Conservation (phyloP, 2,797 vertebrate species). For the Enteromius radiatus region DNA sequence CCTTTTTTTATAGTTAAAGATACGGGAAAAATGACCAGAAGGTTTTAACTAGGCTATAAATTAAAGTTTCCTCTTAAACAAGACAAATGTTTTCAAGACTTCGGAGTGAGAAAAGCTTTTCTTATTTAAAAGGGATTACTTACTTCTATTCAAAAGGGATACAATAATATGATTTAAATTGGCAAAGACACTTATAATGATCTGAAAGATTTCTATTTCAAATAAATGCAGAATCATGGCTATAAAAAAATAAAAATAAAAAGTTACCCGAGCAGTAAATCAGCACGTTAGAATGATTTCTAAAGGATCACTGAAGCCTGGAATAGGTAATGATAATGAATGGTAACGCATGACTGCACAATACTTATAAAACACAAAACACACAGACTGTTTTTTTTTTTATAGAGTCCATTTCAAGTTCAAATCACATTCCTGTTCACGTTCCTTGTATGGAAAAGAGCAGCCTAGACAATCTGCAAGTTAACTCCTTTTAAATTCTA, state of each 20-base stretch:
- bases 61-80: background rate
- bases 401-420: too few relatives aligned
- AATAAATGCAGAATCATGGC: too few relatives aligned
- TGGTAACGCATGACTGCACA: background rate
- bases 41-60: background rate
- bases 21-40: background rate
- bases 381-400: background rate
- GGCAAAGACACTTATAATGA: too few relatives aligned
- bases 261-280: background rate
- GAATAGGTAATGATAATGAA: too few relatives aligned
- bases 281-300: background rate
- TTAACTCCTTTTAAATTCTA: background rate
- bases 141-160: background rate
- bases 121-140: background rate
- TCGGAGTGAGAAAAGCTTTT: background rate
- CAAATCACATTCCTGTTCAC: background rate
- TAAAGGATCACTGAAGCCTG: too few relatives aligned
- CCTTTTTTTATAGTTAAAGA: background rate
- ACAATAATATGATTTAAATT: too few relatives aligned
- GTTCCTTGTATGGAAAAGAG: background rate
- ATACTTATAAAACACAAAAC: background rate
- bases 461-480: background rate
- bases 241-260: background rate
- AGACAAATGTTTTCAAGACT: background rate
- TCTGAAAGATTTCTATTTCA: too few relatives aligned